A percentile compares a stretch with the other conserved stretches of the same genome.
These are phyloP conservation scores for Emmelina monodactyla DNA, from an alignment of 2,888 invertebrate genomes.

Conservation along the genomic window DNA sequence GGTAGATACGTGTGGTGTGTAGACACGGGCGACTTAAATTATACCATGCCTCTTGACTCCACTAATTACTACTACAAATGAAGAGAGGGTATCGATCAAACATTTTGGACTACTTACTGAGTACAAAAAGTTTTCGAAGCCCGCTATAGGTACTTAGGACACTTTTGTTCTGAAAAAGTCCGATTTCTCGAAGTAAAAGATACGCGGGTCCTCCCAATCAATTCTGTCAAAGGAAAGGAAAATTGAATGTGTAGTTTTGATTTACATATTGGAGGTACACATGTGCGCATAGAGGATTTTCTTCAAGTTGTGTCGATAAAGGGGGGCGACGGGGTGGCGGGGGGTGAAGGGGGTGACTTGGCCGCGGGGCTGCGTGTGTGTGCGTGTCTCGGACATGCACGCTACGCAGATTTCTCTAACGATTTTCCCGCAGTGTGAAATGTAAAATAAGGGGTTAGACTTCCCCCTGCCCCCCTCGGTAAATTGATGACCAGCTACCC, in stretches of 20 bases:
- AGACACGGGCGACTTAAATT: too few relatives aligned
- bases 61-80: too few relatives aligned
- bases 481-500: conserved; percentile 60
- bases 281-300: conserved; percentile 53
- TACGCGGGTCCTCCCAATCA: conserved; percentile 14
- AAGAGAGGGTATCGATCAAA: too few relatives aligned
- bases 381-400: conserved; percentile 60
- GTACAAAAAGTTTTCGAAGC: too few relatives aligned
- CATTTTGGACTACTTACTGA: too few relatives aligned
- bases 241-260: conserved; percentile 38
- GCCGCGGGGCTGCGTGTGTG: conserved; percentile 40
- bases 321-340: conserved; percentile 33
- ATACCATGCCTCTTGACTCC: too few relatives aligned
- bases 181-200: too few relatives aligned
- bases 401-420: conserved; percentile 67
- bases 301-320: conserved; percentile 63
- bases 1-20: conserved; percentile 22
- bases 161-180: too few relatives aligned
- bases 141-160: too few relatives aligned
- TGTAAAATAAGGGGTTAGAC: conserved; percentile 67
- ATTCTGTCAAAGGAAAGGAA: conserved; percentile 28
- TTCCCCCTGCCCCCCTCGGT: conserved; percentile 30
- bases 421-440: conserved; percentile 67
- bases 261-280: conserved; percentile 47
- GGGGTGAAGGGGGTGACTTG: conserved; percentile 35